Evolutionary conservation across 2,888 invertebrate genomes (phyloP), one percentile per base, ranked within the genome.

Genomic region (Philopedon plagiatum): DNA sequence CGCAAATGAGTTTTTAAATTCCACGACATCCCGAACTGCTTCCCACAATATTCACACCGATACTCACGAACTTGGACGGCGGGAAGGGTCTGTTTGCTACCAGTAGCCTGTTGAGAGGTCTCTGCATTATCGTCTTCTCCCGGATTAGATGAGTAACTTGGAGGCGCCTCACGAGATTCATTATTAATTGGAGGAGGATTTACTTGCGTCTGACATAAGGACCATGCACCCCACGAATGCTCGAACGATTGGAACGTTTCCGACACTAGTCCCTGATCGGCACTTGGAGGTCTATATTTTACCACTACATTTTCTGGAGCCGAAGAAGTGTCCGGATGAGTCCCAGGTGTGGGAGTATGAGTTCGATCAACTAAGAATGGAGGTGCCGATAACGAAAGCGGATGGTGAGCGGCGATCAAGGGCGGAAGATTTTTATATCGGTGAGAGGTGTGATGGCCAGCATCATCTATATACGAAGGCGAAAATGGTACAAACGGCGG

Each of bases 21-120:
- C 95, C 95, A 95, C 71, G 94, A 94, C 95, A 95, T 95, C 72
- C 95, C 95, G 81, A 95, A 95, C 85, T 95, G 95, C 86, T 95
- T 95, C 67, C 94, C 94, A 84, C 95, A 95, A 84, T 95, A 95
- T 83, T 93, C 94, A 83, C 95, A 95, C 71, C 94, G 91, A 84
- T 95, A 95, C 84, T 95, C 95, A 68, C 95, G 89, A 49, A 94
- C 93, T 58, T 93, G 92, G 87, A 88, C 83, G 9, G 81, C 74
- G 9, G 81, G 81, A 62, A 81, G 62, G 26, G 79, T 75, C 71
- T 81, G 80, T 87, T 89, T 80, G 76, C 82, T 81, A 61, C 83
- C 81, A 34, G 84, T 79, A 37, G 83, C 77, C 13, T 79, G 76
- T 51, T 81, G 80, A 85, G 88, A 81, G 86, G 88, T 75, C 86